A percentile compares a stretch with the other conserved stretches of the same genome.
These are phyloP conservation scores for Phycodurus eques DNA, from an alignment of 2,113 vertebrate genomes.

Conservation along the genomic window DNA sequence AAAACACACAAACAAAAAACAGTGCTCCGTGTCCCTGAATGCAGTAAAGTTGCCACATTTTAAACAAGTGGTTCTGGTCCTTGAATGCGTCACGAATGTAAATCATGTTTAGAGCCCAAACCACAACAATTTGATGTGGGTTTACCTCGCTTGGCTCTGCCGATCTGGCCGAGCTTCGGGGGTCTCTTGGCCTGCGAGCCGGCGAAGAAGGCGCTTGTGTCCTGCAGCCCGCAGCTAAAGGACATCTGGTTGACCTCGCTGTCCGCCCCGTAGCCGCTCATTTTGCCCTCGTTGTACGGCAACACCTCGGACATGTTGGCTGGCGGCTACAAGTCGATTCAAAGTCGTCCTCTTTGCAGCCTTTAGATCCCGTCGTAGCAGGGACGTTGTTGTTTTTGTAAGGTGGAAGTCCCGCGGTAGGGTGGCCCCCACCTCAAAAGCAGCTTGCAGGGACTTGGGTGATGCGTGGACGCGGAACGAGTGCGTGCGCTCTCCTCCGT, in stretches of 20 bases:
- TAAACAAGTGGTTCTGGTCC: too few relatives aligned
- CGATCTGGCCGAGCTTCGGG: conserved; percentile 96
- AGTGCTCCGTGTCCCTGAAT: too few relatives aligned
- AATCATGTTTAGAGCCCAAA: too few relatives aligned
- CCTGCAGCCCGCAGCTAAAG: conserved; percentile 98
- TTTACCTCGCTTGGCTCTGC: conserved; percentile 94
- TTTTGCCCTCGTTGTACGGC: conserved; percentile 95
- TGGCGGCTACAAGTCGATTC: conserved; percentile 40
- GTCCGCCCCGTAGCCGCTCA: conserved; percentile 91
- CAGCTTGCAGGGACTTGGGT: background rate
- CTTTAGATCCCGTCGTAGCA: background rate
- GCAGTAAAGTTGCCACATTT: too few relatives aligned
- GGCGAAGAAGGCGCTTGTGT: conserved; percentile 91
- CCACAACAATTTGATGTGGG: background rate
- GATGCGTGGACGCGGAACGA: background rate
- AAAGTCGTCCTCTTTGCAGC: background rate
- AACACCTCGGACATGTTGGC: conserved; percentile 92
- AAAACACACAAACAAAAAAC: too few relatives aligned
- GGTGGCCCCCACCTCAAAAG: too few relatives aligned
- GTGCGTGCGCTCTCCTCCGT: conserved; percentile 55
- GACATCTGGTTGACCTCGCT: conserved; percentile 91
- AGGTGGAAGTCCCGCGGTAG: background rate
- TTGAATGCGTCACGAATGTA: too few relatives aligned
- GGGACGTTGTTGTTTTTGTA: background rate
- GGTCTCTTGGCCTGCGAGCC: conserved; percentile 93